Percentiles rank a stretch among this genome's conserved stretches.
Evolutionary conservation across 2,888 invertebrate genomes (phyloP).

Genomic region (Gnatocerus cornutus): DNA sequence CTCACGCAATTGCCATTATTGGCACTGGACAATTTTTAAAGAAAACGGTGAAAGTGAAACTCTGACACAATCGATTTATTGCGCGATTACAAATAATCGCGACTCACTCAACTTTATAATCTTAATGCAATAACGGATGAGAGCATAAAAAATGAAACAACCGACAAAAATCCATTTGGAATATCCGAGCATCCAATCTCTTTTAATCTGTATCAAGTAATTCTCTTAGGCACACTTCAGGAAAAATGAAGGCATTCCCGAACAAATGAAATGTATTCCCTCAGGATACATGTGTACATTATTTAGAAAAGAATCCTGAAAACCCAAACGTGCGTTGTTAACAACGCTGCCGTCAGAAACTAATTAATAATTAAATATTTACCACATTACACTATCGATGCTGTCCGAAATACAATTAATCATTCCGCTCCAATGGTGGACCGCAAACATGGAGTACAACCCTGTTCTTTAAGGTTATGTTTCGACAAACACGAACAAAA

Average conservation of each 20-base stretch:
- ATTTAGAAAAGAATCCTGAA: constrained; percentile 61
- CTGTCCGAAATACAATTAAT: not conserved
- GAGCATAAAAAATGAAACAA: constrained; percentile 61
- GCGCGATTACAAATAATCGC: constrained; percentile 20
- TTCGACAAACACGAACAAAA: not conserved
- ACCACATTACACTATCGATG: constrained; percentile 1
- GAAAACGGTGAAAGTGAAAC: constrained; percentile 40
- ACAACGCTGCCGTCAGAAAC: constrained; percentile 1
- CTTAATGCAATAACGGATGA: constrained; percentile 35
- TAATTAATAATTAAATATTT: constrained; percentile 12
- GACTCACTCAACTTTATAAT: constrained; percentile 11
- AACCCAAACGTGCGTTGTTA: constrained; percentile 12
- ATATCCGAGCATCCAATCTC: constrained; percentile 70
- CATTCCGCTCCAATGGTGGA: not conserved
- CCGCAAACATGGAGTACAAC: not conserved
- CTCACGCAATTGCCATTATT: constrained; percentile 14
- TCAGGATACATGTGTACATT: constrained; percentile 66
- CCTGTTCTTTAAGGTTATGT: constrained; percentile 25
- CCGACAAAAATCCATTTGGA: constrained; percentile 65
- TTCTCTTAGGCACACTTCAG: constrained; percentile 70
- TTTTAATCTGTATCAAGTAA: constrained; percentile 71
- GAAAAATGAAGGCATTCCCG: constrained; percentile 71
- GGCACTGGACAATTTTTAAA: constrained; percentile 11
- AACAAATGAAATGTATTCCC: constrained; percentile 71
- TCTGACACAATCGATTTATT: constrained; percentile 35